Base-by-base conservation (phyloP, 2,113 vertebrate genomes). In the Bagarius yarrelli region DNA sequence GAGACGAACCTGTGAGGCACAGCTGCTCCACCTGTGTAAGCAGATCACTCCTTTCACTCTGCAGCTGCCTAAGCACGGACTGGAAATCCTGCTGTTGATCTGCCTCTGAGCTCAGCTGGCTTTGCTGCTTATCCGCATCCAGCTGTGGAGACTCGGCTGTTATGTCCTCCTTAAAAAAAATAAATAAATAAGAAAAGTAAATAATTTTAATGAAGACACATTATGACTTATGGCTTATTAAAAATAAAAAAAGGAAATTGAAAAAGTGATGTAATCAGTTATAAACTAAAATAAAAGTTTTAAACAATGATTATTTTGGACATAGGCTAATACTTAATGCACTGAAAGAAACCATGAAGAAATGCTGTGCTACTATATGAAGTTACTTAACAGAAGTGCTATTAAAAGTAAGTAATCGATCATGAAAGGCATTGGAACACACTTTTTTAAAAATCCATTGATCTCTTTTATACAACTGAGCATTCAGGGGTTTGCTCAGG, bases 41-140 rank as follows among this genome's bases (percentile, higher is more conserved):
- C n/a, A 89, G 72, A 60, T 77, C 67, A 0, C 71, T 47, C 82
- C 84, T 80, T 40, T 85, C 73, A 4, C 85, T 84, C 61, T 88
- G 84, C 71, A 89, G 69, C 0, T n/a, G 60, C 25, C 78, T 60
- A 44, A 88, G 82, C 14, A 88, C 63, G 4, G 40, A 67, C 70
- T 85, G 81, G 30, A 86, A 55, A n/a, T 76, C 57, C 57, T 53
- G 76, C 53, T 81, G 83, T 53, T 84, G 78, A 27, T 84, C 76
- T 0, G 50, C 64, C 25, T 73, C 78, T 14, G 71, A 81, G 25
- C 66, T 83, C 30, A 87, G 53, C 27, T 74, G 53, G 13, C 6
- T 72, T 77, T 56, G 61, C 36, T 67, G 36, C 36, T 78, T 75
- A 32, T 83, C 69, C 66, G 76, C 53, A 56, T 83, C 80, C 47